Evolutionary conservation across 2,888 invertebrate genomes (phyloP).

Genomic region (Acanthoscelides obtectus): DNA sequence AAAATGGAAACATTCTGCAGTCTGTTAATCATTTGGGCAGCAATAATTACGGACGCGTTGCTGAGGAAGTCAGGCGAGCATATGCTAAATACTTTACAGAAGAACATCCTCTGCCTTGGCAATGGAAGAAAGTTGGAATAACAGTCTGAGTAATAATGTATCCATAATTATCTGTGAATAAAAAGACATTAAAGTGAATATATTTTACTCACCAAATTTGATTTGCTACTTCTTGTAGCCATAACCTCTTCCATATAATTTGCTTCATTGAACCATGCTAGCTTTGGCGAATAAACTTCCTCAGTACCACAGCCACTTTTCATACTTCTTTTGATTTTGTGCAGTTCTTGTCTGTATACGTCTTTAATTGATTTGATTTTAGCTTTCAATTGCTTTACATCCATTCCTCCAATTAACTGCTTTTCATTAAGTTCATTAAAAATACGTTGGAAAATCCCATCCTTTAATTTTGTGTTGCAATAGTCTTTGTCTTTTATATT

Average conservation of each 20-base stretch:
- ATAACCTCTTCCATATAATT: constrained; percentile 8
- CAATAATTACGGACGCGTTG: too few species aligned
- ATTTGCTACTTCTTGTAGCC: constrained; percentile 4
- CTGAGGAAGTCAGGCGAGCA: too few species aligned
- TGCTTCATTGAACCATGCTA: constrained; percentile 28
- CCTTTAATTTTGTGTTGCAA: constrained; percentile 8
- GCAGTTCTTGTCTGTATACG: constrained; percentile 31
- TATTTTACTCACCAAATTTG: constrained; percentile 6
- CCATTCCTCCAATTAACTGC: constrained; percentile 7
- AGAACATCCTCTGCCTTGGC: too few species aligned
- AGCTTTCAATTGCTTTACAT: constrained; percentile 9
- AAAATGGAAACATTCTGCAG: constrained; percentile 6
- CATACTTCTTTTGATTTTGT: constrained; percentile 32
- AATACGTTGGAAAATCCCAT: constrained; percentile 7
- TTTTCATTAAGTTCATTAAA: constrained; percentile 8
- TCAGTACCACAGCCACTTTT: constrained; percentile 30
- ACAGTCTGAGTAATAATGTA: too few species aligned
- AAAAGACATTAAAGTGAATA: neutral
- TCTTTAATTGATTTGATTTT: constrained; percentile 26
- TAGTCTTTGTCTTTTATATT: constrained; percentile 12
- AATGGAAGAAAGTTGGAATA: too few species aligned
- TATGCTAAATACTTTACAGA: too few species aligned
- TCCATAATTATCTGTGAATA: constrained; percentile 1
- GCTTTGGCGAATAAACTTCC: constrained; percentile 34
- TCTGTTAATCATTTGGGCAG: neutral